A percentile compares a stretch with the other conserved stretches of the same genome.
Conservation (phyloP, 2,888 invertebrate species). For the Caradrina kadenii region DNA sequence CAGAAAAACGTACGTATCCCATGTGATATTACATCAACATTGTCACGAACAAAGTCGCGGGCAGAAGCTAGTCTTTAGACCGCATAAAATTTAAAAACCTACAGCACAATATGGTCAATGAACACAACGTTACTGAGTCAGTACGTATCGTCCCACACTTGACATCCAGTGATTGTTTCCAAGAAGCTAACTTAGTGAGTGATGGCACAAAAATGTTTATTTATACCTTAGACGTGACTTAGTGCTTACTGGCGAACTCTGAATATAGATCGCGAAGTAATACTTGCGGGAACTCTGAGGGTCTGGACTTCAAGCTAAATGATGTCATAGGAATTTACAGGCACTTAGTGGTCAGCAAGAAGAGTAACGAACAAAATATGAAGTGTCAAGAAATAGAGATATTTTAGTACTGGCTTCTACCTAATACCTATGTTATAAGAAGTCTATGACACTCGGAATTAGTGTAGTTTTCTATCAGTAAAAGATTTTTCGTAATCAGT, state of each 20-base stretch:
- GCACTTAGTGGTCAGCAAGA: not conserved
- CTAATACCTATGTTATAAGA: too few relatives aligned
- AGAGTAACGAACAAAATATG: not conserved
- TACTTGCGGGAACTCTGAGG: slow-evolving; percentile 36
- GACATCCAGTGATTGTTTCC: slow-evolving; percentile 49
- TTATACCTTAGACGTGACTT: slow-evolving; percentile 60
- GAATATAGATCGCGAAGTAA: slow-evolving; percentile 42
- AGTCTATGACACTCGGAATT: too few relatives aligned
- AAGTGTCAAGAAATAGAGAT: too few relatives aligned
- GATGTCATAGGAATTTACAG: slow-evolving; percentile 35
- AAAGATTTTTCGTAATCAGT: too few relatives aligned
- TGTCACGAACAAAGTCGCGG: too few relatives aligned
- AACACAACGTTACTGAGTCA: slow-evolving; percentile 46
- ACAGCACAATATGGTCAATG: slow-evolving; percentile 42
- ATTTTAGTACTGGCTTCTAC: too few relatives aligned
- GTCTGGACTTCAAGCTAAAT: slow-evolving; percentile 30
- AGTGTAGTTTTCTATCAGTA: too few relatives aligned
- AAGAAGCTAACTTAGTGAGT: slow-evolving; percentile 41
- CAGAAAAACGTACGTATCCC: too few relatives aligned
- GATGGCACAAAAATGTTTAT: slow-evolving; percentile 61
- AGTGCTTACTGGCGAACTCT: slow-evolving; percentile 39
- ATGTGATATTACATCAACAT: too few relatives aligned
- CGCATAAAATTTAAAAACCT: not conserved
- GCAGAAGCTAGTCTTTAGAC: too few relatives aligned
- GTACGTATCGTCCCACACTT: slow-evolving; percentile 34